Conservation (phyloP, 2,888 invertebrate genomes). For the Notocelia uddmanniana region DNA sequence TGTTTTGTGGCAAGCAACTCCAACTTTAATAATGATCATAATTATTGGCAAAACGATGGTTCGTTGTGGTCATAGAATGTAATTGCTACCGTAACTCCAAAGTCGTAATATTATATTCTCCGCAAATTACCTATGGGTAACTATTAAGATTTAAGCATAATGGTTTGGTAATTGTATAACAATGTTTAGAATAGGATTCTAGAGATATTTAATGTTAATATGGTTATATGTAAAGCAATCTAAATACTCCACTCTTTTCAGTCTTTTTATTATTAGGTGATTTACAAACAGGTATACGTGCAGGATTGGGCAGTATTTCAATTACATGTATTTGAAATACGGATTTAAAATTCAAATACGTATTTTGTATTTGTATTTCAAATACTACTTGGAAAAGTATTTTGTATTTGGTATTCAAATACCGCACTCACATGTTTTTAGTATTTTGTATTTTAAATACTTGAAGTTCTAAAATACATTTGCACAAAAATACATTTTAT, state of each 20-base stretch:
- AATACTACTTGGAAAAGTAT: too few species aligned
- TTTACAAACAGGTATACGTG: too few species aligned
- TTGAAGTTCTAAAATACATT: too few species aligned
- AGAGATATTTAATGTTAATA: background rate
- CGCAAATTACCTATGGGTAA: conserved; percentile 1
- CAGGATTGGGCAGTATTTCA: too few species aligned
- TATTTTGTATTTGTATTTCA: too few species aligned
- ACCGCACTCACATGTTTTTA: too few species aligned
- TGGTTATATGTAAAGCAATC: background rate
- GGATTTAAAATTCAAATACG: too few species aligned
- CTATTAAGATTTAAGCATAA: conserved; percentile 5
- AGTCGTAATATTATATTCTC: conserved; percentile 27
- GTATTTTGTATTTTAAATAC: too few species aligned
- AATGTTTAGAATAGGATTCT: background rate
- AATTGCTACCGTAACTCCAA: conserved; percentile 34
- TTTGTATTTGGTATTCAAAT: too few species aligned
- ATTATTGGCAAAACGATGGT: conserved; percentile 41
- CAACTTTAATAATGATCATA: conserved; percentile 49
- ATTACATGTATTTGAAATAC: too few species aligned
- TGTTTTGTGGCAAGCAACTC: conserved; percentile 51
- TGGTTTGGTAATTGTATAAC: conserved; percentile 4
- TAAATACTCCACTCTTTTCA: background rate
- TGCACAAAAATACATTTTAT: too few species aligned
- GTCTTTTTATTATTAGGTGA: background rate
- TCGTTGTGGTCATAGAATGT: conserved; percentile 38